phyloP scores from a whole-genome alignment of 2,888 invertebrate genomes.

The Diachrysia chrysitis region DNA sequence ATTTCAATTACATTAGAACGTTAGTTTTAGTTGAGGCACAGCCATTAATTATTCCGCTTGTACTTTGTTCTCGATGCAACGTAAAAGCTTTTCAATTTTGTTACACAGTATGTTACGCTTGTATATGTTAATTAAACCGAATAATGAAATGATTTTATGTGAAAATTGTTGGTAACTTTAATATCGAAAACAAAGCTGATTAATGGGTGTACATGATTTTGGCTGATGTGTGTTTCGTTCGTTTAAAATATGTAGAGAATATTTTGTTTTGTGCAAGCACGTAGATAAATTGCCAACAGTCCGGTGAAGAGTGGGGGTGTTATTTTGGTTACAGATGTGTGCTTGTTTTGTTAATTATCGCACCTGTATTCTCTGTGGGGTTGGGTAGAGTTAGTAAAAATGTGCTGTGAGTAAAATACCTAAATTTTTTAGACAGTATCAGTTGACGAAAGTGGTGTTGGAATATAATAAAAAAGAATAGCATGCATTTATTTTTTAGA shows the following conservation, averaged over 20 bases:
- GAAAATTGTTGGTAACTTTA: constrained; percentile 60
- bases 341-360: not conserved
- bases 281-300: not conserved
- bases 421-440: not conserved
- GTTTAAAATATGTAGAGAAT: not conserved
- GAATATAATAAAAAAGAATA: no score
- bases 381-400: not conserved
- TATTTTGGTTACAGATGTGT: not conserved
- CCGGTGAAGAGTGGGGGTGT: not conserved
- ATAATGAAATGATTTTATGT: constrained; percentile 68
- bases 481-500: no score
- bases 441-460: no score
- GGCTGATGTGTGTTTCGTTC: constrained; percentile 18
- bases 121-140: constrained; percentile 69
- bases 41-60: constrained; percentile 49
- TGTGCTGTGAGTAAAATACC: not conserved
- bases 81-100: constrained; percentile 60
- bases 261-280: not conserved
- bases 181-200: constrained; percentile 39
- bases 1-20: constrained; percentile 12
- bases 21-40: constrained; percentile 16
- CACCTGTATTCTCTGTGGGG: constrained; percentile 1
- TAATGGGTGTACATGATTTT: constrained; percentile 26
- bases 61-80: constrained; percentile 32
- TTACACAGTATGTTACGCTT: constrained; percentile 44